Conservation (phyloP, 2,113 vertebrate species). For the Hydrochoerus hydrochaeris region DNA sequence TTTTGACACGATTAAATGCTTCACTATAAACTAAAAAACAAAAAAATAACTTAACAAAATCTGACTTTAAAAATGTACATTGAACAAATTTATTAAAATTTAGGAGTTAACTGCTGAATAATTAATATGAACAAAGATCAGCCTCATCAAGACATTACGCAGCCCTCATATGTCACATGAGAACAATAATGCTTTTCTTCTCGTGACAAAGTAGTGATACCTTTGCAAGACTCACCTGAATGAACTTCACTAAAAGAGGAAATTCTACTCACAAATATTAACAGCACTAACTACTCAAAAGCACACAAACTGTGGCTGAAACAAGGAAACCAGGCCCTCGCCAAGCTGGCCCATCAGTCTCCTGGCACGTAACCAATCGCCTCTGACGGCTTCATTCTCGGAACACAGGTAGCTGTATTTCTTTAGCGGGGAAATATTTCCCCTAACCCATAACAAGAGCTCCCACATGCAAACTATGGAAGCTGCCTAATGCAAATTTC, state of each 20-base stretch:
- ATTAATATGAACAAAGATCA: constrained; percentile 1
- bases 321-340: background rate
- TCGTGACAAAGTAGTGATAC: background rate
- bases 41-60: constrained; percentile 13
- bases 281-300: constrained; percentile 1
- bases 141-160: background rate
- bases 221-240: background rate
- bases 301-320: background rate
- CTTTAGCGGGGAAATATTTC: background rate
- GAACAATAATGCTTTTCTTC: constrained; percentile 35
- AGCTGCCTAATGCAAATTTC: background rate
- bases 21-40: constrained; percentile 21
- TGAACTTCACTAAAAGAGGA: constrained; percentile 36
- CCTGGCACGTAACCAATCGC: accelerated
- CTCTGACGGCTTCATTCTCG: background rate
- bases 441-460: background rate
- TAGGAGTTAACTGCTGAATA: background rate
- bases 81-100: background rate
- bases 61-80: background rate
- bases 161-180: background rate
- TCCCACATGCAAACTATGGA: background rate
- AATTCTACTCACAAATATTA: constrained; percentile 31
- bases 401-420: background rate
- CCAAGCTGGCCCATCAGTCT: background rate
- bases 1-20: background rate